Evolutionary conservation across 2,888 invertebrate genomes (phyloP).

Genomic region (Yponomeuta plumbellus): DNA sequence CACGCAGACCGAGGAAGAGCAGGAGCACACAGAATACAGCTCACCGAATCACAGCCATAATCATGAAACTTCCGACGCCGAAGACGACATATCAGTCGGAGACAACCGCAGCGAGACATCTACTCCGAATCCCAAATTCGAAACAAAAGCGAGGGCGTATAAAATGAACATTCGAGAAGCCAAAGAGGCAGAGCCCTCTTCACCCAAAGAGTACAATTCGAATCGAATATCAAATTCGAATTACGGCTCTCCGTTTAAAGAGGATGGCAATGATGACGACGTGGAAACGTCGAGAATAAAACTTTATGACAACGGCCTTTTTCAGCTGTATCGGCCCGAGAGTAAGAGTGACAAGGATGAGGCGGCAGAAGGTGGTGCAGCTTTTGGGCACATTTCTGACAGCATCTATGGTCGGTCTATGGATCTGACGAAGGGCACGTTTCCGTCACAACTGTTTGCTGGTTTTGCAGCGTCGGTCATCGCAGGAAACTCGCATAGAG

Average conservation of each 20-base stretch:
- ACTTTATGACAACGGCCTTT: slow-evolving; percentile 58
- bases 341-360: slow-evolving; percentile 49
- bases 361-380: slow-evolving; percentile 35
- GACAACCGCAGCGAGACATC: slow-evolving; percentile 65
- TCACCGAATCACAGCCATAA: slow-evolving; percentile 40
- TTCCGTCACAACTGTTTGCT: slow-evolving; percentile 63
- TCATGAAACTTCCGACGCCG: slow-evolving; percentile 49
- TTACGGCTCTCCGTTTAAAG: slow-evolving; percentile 60
- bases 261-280: slow-evolving; percentile 24
- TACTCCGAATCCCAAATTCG: slow-evolving; percentile 38
- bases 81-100: slow-evolving; percentile 67
- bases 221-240: slow-evolving; percentile 46
- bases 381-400: slow-evolving; percentile 51
- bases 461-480: slow-evolving; percentile 65
- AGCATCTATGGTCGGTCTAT: slow-evolving; percentile 62
- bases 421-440: slow-evolving; percentile 60
- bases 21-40: slow-evolving; percentile 34
- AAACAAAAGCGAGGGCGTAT: slow-evolving; percentile 29
- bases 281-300: slow-evolving; percentile 32
- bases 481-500: slow-evolving; percentile 57
- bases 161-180: slow-evolving; percentile 37
- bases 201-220: slow-evolving; percentile 48
- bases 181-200: slow-evolving; percentile 42
- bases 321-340: slow-evolving; percentile 59
- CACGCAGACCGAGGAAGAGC: slow-evolving; percentile 41